Evolutionary conservation across 2,797 vertebrate genomes (phyloP).

Genomic region (Phrynocephalus guinanensis): DNA sequence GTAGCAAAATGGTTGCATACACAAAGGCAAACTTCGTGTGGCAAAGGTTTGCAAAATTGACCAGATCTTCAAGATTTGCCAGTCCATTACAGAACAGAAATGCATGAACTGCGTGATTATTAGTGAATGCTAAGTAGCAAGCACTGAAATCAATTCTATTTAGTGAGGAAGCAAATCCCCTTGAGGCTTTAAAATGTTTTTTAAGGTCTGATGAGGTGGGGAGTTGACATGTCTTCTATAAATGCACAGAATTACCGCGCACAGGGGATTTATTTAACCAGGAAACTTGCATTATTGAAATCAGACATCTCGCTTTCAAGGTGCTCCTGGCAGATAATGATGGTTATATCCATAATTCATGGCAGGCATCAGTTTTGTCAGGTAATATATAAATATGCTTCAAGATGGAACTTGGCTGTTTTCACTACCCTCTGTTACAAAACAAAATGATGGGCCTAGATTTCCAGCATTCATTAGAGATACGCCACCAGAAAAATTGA

Average conservation of each 20-base stretch:
- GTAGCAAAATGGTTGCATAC: constrained; percentile 16
- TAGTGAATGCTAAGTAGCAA: constrained; percentile 65
- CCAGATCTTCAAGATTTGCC: constrained; percentile 47
- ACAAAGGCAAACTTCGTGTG: constrained; percentile 11
- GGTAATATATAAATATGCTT: constrained; percentile 71
- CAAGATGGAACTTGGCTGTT: constrained; percentile 68
- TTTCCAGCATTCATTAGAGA: constrained; percentile 38
- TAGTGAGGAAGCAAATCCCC: constrained; percentile 73
- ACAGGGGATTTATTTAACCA: constrained; percentile 78
- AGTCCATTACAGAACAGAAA: constrained; percentile 63
- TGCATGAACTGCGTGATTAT: constrained; percentile 54
- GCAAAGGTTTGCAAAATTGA: constrained; percentile 57
- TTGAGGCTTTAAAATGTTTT: constrained; percentile 70
- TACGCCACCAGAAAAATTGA: constrained; percentile 26
- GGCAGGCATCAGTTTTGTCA: constrained; percentile 67
- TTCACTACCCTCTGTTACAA: constrained; percentile 60
- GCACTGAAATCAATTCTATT: constrained; percentile 70
- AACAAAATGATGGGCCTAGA: constrained; percentile 46
- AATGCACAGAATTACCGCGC: constrained; percentile 69
- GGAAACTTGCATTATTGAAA: constrained; percentile 80
- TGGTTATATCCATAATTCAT: constrained; percentile 74
- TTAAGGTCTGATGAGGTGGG: constrained; percentile 64
- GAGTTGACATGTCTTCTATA: constrained; percentile 70
- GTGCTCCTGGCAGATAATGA: constrained; percentile 79
- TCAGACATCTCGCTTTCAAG: constrained; percentile 80